Evolutionary conservation across 2,888 invertebrate genomes (phyloP).

Genomic region (Rhingia rostrata): DNA sequence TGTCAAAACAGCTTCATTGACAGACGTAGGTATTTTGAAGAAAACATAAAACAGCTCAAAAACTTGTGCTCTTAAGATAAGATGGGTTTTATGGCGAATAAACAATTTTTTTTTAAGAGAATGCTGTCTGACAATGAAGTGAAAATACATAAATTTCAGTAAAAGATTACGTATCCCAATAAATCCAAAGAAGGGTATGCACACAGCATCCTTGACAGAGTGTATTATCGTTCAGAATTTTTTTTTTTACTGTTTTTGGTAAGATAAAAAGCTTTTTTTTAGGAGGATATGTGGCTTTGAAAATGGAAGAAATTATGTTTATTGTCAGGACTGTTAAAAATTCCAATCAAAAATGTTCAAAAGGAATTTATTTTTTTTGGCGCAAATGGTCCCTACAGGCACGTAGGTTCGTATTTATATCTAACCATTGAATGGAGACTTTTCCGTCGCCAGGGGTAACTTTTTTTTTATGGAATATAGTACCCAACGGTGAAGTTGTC

Average conservation of each 20-base stretch:
- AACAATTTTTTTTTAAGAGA: not conserved
- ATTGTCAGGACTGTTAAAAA: no score
- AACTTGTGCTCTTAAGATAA: not conserved
- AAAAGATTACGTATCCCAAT: slow-evolving; percentile 8
- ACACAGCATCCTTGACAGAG: not conserved
- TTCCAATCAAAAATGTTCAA: no score
- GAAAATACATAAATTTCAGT: slow-evolving; percentile 13
- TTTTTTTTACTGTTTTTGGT: not conserved
- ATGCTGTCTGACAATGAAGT: slow-evolving; percentile 8
- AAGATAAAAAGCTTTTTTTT: not conserved
- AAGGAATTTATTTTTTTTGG: no score
- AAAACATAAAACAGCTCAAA: not conserved
- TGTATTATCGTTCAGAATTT: not conserved
- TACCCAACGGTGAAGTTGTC: no score
- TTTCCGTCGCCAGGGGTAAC: no score
- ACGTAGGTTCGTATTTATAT: no score
- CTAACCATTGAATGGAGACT: no score
- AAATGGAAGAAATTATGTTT: no score
- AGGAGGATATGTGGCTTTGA: no score
- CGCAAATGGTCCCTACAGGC: no score
- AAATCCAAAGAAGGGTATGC: slow-evolving; percentile 7
- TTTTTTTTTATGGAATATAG: no score
- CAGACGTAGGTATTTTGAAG: not conserved
- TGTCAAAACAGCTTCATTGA: slow-evolving; percentile 6
- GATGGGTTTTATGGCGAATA: slow-evolving; percentile 1